phyloP scores from a whole-genome alignment of 2,888 invertebrate genomes.

The Allacma fusca region DNA sequence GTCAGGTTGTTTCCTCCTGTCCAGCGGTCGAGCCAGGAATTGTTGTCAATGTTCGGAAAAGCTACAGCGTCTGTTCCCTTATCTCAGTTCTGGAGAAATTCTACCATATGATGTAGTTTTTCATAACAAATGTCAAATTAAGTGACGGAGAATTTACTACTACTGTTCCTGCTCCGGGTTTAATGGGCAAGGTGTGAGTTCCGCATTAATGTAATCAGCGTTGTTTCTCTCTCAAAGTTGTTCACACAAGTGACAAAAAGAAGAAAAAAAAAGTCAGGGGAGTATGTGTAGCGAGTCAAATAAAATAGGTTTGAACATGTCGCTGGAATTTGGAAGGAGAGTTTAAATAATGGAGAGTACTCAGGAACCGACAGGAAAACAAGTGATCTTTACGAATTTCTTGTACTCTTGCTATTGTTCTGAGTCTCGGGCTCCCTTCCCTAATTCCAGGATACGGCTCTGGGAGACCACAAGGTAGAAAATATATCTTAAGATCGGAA shows the following conservation, averaged over 20 bases:
- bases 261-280: background rate
- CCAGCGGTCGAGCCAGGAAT: too few relatives aligned
- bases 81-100: too few relatives aligned
- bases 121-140: too few relatives aligned
- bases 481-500: slow-evolving; percentile 51
- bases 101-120: too few relatives aligned
- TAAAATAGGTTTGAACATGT: background rate
- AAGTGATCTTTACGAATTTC: slow-evolving; percentile 19
- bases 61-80: too few relatives aligned
- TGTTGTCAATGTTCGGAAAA: too few relatives aligned
- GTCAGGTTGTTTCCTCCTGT: too few relatives aligned
- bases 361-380: slow-evolving; percentile 1
- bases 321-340: too few relatives aligned
- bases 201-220: background rate
- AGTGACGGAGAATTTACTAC: too few relatives aligned
- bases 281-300: background rate
- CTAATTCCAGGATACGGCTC: background rate
- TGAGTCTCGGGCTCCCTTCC: background rate
- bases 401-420: slow-evolving; percentile 19
- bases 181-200: background rate
- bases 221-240: background rate
- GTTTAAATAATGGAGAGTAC: slow-evolving; percentile 16
- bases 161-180: too few relatives aligned
- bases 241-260: background rate
- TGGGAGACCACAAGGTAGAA: slow-evolving; percentile 6